Evolutionary conservation across 2,113 vertebrate species (phyloP), one percentile per base, ranked within the genome.

Genomic region (Probosciger aterrimus): DNA sequence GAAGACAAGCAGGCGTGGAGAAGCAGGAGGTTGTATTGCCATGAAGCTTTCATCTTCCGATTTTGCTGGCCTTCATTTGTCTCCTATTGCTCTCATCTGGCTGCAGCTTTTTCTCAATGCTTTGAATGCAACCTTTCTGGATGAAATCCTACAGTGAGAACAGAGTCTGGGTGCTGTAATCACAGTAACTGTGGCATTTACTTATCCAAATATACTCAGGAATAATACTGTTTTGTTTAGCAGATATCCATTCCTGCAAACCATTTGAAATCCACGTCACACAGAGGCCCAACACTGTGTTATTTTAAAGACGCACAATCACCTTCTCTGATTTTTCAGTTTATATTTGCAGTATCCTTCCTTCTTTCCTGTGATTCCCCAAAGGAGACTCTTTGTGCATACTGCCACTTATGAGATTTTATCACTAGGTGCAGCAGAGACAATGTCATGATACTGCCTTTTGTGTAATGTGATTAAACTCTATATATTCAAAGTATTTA

Each of bases 31-130:
- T 6, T 11, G 19, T n/a, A 11, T 55, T 89, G 68, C 55, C 53
- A 16, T 2, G 30, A 55, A 71, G 88, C 95, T 96, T 95, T 96
- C 96, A 95, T 95, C 88, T 93, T 93, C 60, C 69, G 62, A 0
- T 81, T 80, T 83, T 63, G 15, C 69, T 52, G 63, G 33, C 55
- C 55, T 52, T 83, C 64, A 14, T 83, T 88, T 88, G 53, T 83
- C 65, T 49, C 35, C 75, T 77, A 90, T 89, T 69, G 47, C 76
- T 86, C 64, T 97, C 78, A 71, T 91, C 77, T 84, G 64, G 73
- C 65, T 18, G 1, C 49, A 94, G 49, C 30, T 87, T 35, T 76
- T 94, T 84, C 77, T 62, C 81, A 64, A 39, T 22, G 80, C 57
- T 85, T 84, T 91, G 46, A 81, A 37, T 27, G 35, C 30, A 88